phyloP scores from a whole-genome alignment of 2,888 invertebrate species.

The Hypomecis punctinalis region DNA sequence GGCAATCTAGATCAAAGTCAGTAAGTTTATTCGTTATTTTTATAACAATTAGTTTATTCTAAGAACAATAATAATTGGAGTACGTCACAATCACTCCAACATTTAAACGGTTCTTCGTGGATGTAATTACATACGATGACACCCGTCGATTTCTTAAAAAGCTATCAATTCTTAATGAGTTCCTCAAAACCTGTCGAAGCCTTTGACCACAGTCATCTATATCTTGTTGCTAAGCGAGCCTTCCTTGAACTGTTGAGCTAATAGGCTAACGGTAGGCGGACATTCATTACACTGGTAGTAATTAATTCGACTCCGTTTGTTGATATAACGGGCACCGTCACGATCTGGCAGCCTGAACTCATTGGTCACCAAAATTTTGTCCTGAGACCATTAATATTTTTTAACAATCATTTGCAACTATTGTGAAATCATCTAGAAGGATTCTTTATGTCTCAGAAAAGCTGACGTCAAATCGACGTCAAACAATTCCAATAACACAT shows the following conservation, averaged over 20 bases:
- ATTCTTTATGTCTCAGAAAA: constrained; percentile 16
- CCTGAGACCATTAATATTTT: not conserved
- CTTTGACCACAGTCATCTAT: not conserved
- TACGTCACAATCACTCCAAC: too few species aligned
- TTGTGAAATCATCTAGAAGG: constrained; percentile 8
- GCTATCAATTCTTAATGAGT: not conserved
- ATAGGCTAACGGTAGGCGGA: constrained; percentile 21
- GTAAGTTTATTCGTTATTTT: too few species aligned
- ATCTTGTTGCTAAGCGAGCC: constrained; percentile 22
- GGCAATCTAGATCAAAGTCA: too few species aligned
- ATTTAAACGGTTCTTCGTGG: too few species aligned
- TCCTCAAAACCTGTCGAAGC: not conserved
- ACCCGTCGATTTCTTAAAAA: not conserved
- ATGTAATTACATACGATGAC: too few species aligned
- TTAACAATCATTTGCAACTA: not conserved
- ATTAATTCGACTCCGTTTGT: constrained; percentile 44
- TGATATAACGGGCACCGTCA: constrained; percentile 41
- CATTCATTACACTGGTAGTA: constrained; percentile 18
- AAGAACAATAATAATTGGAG: too few species aligned
- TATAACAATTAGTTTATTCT: too few species aligned
- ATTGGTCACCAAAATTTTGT: constrained; percentile 17
- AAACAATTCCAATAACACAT: constrained; percentile 5
- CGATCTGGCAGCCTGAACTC: constrained; percentile 32
- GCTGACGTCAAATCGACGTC: constrained; percentile 29
- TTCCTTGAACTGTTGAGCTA: constrained; percentile 13